Evolutionary conservation across 2,888 invertebrate species (phyloP).

Genomic region (Neuroscelio doddi): DNA sequence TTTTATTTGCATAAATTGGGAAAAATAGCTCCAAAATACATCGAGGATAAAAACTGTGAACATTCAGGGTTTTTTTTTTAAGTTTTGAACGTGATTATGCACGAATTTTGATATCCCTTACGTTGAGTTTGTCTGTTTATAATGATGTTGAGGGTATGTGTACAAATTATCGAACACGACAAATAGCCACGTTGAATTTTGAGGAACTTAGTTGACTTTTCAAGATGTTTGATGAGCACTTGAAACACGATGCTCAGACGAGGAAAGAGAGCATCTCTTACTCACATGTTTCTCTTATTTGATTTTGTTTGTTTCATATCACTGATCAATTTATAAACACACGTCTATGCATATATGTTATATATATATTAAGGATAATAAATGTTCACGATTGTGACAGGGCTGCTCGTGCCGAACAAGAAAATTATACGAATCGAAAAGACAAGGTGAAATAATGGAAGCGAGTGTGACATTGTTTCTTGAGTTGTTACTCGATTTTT

Average conservation of each 20-base stretch:
- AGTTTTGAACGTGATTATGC: too few relatives aligned
- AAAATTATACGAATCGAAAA: neutral
- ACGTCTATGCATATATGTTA: slow-evolving; percentile 1
- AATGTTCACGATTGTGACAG: neutral
- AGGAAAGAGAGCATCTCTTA: neutral
- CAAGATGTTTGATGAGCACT: neutral
- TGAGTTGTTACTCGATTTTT: slow-evolving; percentile 8
- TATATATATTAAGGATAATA: slow-evolving; percentile 3
- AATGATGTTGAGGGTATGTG: slow-evolving; percentile 56
- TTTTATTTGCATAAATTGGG: too few relatives aligned
- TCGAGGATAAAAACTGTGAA: too few relatives aligned
- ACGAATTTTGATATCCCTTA: slow-evolving; percentile 50
- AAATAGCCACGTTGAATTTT: slow-evolving; percentile 48
- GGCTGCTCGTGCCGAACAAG: neutral
- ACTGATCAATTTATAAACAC: slow-evolving; percentile 1
- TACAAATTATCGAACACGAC: slow-evolving; percentile 53
- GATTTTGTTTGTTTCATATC: slow-evolving; percentile 2
- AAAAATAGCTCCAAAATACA: too few relatives aligned
- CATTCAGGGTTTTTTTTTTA: too few relatives aligned
- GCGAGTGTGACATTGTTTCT: slow-evolving; percentile 5
- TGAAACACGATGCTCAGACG: neutral
- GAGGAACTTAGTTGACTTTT: slow-evolving; percentile 10
- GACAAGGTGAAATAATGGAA: neutral
- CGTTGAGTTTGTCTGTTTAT: slow-evolving; percentile 53
- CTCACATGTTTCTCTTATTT: slow-evolving; percentile 3